A percentile compares a stretch with the other conserved stretches of the same genome.
phyloP scores from a whole-genome alignment of 1,140 invertebrate genomes.

The Pogonomyrmex barbatus region DNA sequence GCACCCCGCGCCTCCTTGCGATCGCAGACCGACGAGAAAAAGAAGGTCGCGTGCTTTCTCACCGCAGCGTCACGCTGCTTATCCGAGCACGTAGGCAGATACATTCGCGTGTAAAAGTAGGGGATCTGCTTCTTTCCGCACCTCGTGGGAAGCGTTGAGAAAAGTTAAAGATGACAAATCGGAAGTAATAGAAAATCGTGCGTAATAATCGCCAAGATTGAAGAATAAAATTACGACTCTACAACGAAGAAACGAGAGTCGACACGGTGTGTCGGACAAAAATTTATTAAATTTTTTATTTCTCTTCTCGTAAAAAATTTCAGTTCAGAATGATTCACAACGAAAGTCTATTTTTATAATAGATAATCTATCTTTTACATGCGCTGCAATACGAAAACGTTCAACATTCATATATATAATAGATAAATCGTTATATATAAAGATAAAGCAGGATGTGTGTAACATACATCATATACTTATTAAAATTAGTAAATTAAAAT shows the following conservation, averaged over 20 bases:
- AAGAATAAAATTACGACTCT: neutral
- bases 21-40: slow-evolving; percentile 55
- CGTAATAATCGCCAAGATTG: slow-evolving; percentile 7
- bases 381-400: neutral
- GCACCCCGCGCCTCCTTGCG: slow-evolving; percentile 43
- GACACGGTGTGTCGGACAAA: neutral
- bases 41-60: slow-evolving; percentile 61
- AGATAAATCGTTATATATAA: neutral
- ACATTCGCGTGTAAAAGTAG: slow-evolving; percentile 36
- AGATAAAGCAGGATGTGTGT: too few species aligned
- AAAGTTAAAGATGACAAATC: slow-evolving; percentile 41
- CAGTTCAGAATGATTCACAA: neutral
- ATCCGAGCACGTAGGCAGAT: slow-evolving; percentile 26
- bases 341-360: neutral
- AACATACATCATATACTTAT: neutral
- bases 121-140: slow-evolving; percentile 7
- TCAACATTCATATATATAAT: neutral
- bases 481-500: neutral
- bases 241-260: neutral
- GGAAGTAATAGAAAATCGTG: slow-evolving; percentile 21
- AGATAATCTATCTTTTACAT: neutral
- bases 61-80: slow-evolving; percentile 49
- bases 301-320: neutral
- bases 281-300: neutral
- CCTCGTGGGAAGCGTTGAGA: slow-evolving; percentile 21